Percentiles rank a stretch among this genome's conserved stretches.
Evolutionary conservation across 2,113 vertebrate species (phyloP).

Genomic region (Megaptera novaeangliae): DNA sequence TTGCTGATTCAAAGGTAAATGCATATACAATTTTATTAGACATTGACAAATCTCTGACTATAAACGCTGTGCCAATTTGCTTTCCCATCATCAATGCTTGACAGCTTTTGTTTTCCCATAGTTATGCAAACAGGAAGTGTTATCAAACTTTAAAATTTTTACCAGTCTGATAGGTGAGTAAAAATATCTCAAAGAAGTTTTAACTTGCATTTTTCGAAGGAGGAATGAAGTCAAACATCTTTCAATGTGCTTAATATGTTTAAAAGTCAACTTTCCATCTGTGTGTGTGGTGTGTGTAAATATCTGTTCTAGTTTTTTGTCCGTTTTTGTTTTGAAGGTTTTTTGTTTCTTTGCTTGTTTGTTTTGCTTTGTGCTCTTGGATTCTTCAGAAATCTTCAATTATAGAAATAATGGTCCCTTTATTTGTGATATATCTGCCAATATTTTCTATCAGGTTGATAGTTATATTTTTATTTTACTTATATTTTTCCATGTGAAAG

Average conservation of each 20-base stretch:
- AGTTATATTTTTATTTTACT: not conserved
- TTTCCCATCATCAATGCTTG: not conserved
- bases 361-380: not conserved
- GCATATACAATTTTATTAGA: not conserved
- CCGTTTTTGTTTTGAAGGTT: not conserved
- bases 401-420: not conserved
- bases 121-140: not conserved
- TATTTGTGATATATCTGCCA: not conserved
- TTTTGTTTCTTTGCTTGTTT: not conserved
- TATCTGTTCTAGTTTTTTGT: not conserved
- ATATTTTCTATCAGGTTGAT: not conserved
- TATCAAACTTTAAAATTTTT: not conserved
- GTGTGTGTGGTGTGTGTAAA: not conserved
- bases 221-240: not conserved
- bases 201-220: not conserved
- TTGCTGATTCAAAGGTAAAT: not conserved
- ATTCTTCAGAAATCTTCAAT: not conserved
- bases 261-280: not conserved
- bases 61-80: not conserved
- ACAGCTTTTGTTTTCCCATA: not conserved
- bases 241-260: not conserved
- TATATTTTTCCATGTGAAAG: not conserved
- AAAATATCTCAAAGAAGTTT: not conserved
- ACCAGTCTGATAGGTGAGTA: not conserved
- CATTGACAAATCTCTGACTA: not conserved